Percentiles rank a stretch among this genome's conserved stretches.
Conservation (phyloP, 1,140 invertebrate species). For the Drosophila sucinea region DNA sequence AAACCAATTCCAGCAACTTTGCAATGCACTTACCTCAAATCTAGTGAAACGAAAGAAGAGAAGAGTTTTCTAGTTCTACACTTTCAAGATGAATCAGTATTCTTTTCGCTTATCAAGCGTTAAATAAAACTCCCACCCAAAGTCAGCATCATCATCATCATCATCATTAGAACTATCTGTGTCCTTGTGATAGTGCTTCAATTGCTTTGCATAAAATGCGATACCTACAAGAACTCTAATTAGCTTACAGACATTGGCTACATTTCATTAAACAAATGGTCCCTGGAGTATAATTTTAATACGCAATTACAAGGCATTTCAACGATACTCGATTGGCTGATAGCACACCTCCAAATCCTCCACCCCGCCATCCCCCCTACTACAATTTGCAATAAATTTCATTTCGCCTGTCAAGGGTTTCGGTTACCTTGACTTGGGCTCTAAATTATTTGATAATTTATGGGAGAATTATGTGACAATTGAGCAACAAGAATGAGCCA, state of each 20-base stretch:
- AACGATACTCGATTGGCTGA: conserved; percentile 73
- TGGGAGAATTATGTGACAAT: conserved; percentile 78
- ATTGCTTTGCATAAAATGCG: conserved; percentile 59
- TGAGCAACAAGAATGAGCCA: conserved; percentile 36
- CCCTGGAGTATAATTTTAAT: conserved; percentile 77
- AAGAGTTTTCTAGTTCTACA: too few relatives aligned
- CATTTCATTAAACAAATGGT: conserved; percentile 80
- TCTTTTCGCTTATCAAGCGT: conserved; percentile 26
- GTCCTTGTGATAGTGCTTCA: conserved; percentile 21
- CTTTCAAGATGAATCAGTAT: neutral
- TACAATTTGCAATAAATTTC: conserved; percentile 70
- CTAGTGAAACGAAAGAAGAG: neutral
- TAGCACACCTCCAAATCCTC: conserved; percentile 34
- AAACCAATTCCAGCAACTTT: conserved; percentile 23
- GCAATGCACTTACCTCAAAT: conserved; percentile 18
- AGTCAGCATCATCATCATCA: conserved; percentile 8
- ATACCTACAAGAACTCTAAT: conserved; percentile 57
- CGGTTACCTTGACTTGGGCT: conserved; percentile 55
- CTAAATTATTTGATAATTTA: conserved; percentile 81
- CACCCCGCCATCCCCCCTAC: neutral
- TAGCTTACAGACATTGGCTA: conserved; percentile 69
- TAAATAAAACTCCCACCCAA: conserved; percentile 38
- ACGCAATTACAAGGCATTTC: conserved; percentile 75
- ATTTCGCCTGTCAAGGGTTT: conserved; percentile 43
- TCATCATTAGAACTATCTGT: conserved; percentile 32